Base-by-base conservation (phyloP, 1,140 invertebrate genomes). In the Meloidogyne floridensis region DNA sequence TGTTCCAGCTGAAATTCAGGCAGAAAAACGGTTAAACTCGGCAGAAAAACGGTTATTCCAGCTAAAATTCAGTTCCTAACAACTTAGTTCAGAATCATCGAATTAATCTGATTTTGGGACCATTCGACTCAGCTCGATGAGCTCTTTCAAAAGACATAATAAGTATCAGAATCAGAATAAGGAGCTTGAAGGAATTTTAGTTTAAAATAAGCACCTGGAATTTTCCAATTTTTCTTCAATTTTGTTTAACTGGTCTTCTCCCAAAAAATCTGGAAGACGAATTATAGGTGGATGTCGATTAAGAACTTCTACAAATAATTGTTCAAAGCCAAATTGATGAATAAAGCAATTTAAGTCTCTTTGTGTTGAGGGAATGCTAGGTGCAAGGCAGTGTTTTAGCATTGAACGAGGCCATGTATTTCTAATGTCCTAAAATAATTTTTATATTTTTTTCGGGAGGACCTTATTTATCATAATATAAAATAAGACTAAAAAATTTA, bases 251-350 rank as follows among this genome's bases (percentile, higher is more conserved):
- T 65, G 70, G 5, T 56, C 42, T 13, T 65, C 54, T 2, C n/a
- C 59, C 18, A 85, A 75, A 79, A 88, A 86, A 32, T 80, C 11
- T n/a, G 54, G 53, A 3, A 86, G 69, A 72, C 81, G 43, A 7
- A 88, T 13, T 7, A 88, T n/a, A 11, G 75, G 42, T 0, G 87
- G 87, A 69, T 75, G 32, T 42, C 53, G 18, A 32, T 47, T 87
- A 1, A 84, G 18, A 53, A 84, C 74, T 75, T 86, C 85, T 10
- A 86, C 65, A 32, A 53, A 9, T 51, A 86, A 32, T 51, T 56
- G 20, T 83, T 85, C 81, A 59, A 43, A 78, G n/a, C 75, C 75
- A 18, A 73, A 53, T 69, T 20, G 71, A 47, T 76, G 77, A 4
- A 13, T 15, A 81, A 76, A 73, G 9, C 80, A 83, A 43, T 54